Evolutionary conservation across 2,888 invertebrate species (phyloP).

Genomic region (Rotaria socialis): DNA sequence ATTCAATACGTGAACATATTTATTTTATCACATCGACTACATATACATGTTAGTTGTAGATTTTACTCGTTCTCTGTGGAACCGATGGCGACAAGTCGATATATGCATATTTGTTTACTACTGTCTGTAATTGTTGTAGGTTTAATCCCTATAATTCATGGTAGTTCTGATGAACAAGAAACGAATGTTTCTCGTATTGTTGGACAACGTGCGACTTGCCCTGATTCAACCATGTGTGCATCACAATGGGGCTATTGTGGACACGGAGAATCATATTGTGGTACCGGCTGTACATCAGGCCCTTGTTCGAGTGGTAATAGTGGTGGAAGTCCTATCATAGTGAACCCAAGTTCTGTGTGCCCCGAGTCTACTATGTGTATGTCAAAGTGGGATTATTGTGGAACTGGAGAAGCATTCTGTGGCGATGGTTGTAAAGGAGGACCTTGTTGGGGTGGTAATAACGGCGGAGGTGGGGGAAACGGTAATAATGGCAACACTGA

Average conservation of each 20-base stretch:
- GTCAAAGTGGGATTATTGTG: slow-evolving; percentile 6
- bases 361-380: background rate
- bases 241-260: slow-evolving; percentile 23
- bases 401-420: background rate
- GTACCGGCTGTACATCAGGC: too few relatives aligned
- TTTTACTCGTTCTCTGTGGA: background rate
- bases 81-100: background rate
- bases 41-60: background rate
- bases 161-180: background rate
- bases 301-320: too few relatives aligned
- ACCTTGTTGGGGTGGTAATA: background rate
- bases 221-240: background rate
- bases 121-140: background rate
- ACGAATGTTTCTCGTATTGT: background rate
- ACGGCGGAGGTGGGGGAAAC: background rate
- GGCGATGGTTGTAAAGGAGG: background rate
- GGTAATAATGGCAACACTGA: background rate
- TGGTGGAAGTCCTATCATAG: too few relatives aligned
- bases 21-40: too few relatives aligned
- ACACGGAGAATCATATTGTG: background rate
- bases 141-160: background rate
- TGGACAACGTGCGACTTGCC: background rate
- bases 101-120: background rate
- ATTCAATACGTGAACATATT: background rate
- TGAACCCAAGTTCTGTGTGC: too few relatives aligned